Evolutionary conservation across 1,140 invertebrate genomes (phyloP).

Genomic region (Nephotettix cincticeps): DNA sequence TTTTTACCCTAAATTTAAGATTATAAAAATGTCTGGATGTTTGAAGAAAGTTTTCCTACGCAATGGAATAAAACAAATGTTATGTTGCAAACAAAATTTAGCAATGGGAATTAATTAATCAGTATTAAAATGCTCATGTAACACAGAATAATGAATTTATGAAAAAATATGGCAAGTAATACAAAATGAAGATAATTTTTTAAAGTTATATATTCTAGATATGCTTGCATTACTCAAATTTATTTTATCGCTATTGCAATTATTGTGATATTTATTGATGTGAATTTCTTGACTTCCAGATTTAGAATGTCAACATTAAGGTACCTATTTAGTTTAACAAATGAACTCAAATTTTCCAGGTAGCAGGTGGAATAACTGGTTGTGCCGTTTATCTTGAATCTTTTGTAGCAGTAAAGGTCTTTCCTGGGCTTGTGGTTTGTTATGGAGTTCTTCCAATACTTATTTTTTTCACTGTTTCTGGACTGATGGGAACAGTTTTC

Average conservation of each 20-base stretch:
- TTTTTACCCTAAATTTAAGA: neutral
- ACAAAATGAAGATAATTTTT: too few relatives aligned
- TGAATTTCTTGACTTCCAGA: too few relatives aligned
- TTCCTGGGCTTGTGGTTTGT: conserved; percentile 55
- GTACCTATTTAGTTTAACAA: too few relatives aligned
- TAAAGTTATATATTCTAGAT: too few relatives aligned
- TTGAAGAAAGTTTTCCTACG: neutral
- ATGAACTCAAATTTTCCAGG: too few relatives aligned
- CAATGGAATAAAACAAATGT: neutral
- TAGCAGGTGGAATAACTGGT: conserved; percentile 64
- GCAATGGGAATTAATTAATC: neutral
- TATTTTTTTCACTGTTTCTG: conserved; percentile 66
- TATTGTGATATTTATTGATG: too few relatives aligned
- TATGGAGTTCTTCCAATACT: conserved; percentile 56
- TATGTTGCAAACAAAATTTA: neutral
- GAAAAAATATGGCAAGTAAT: too few relatives aligned
- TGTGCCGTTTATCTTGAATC: conserved; percentile 67
- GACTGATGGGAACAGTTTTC: conserved; percentile 66
- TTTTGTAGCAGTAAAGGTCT: conserved; percentile 70
- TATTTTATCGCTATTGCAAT: too few relatives aligned
- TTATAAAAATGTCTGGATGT: neutral
- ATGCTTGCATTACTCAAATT: too few relatives aligned
- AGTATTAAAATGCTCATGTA: neutral
- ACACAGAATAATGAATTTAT: too few relatives aligned
- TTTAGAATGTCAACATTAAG: too few relatives aligned